These are phyloP conservation scores for Chromobotia macracanthus DNA, from an alignment of 2,797 vertebrate genomes.

Conservation along the genomic window DNA sequence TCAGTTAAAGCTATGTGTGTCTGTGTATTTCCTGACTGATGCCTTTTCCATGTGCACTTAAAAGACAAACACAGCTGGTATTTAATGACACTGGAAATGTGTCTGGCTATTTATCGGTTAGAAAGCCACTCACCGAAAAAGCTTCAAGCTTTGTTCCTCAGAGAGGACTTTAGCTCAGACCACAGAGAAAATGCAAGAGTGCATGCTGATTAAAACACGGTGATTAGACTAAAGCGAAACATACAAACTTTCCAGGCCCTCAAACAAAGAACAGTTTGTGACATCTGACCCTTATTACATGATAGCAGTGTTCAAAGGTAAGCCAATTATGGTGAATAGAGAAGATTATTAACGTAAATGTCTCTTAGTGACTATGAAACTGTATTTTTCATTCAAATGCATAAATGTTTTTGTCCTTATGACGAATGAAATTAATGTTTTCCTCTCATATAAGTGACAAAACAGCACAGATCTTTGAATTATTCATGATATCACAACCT, in stretches of 20 bases:
- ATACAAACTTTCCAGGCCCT: neutral
- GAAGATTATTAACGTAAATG: neutral
- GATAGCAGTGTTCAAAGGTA: neutral
- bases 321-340: neutral
- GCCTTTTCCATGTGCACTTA: slow-evolving; percentile 77
- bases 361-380: neutral
- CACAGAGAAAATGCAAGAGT: neutral
- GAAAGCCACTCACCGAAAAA: slow-evolving; percentile 69
- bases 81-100: slow-evolving; percentile 77
- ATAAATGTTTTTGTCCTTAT: neutral
- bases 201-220: slow-evolving; percentile 12
- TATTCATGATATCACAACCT: neutral
- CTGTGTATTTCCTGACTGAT: slow-evolving; percentile 66
- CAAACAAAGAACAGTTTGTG: neutral
- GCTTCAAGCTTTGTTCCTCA: slow-evolving; percentile 52
- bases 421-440: neutral
- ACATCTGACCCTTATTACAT: neutral
- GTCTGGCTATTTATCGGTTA: slow-evolving; percentile 68
- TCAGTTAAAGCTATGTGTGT: slow-evolving; percentile 56
- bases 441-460: neutral
- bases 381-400: neutral
- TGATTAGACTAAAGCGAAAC: slow-evolving; percentile 7
- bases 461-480: neutral
- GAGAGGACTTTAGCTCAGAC: slow-evolving; percentile 38
- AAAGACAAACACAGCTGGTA: slow-evolving; percentile 82